Conservation (phyloP, 37 sponge, comb jelly and placozoan species). For the Hormiphora californensis region DNA sequence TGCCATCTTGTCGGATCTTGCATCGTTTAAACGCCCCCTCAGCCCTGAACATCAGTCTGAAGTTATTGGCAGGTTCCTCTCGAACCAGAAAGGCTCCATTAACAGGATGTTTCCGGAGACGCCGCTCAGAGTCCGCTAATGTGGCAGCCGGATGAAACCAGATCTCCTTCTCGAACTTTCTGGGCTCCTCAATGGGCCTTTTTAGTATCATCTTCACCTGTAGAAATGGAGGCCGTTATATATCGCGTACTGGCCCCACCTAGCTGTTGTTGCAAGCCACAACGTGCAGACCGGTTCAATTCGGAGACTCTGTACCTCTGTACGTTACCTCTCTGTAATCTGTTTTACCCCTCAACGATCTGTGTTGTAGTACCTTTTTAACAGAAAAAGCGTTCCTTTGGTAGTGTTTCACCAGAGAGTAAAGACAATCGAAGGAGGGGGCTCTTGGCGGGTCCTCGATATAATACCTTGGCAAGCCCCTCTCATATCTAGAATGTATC, state of each 20-base stretch:
- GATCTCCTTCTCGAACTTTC: constrained; percentile 33
- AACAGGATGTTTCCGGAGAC: constrained; percentile 69
- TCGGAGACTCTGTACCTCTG: too few relatives aligned
- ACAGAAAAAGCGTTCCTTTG: constrained; percentile 57
- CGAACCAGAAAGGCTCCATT: constrained; percentile 94
- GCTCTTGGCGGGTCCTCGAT: constrained; percentile 21
- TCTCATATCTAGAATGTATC: constrained; percentile 5
- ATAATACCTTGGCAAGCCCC: constrained; percentile 34
- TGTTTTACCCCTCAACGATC: too few relatives aligned
- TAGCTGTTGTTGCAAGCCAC: too few relatives aligned
- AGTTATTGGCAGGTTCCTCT: constrained; percentile 57
- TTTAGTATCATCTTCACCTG: too few relatives aligned
- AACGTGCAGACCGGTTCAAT: too few relatives aligned
- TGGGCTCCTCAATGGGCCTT: constrained; percentile 43
- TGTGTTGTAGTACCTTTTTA: not conserved
- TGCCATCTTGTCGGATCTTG: constrained; percentile 23
- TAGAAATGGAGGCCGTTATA: too few relatives aligned
- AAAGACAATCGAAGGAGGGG: constrained; percentile 75
- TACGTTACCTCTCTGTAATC: too few relatives aligned
- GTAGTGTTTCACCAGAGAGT: constrained; percentile 79
- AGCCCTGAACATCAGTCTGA: constrained; percentile 34
- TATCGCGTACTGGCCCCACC: too few relatives aligned
- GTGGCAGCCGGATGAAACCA: constrained; percentile 59
- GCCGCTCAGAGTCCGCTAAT: constrained; percentile 65
- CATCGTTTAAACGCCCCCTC: constrained; percentile 4